A percentile compares a stretch with the other conserved stretches of the same genome.
These are phyloP conservation scores for Gryllus longicercus DNA, from an alignment of 2,888 invertebrate species.

Conservation along the genomic window DNA sequence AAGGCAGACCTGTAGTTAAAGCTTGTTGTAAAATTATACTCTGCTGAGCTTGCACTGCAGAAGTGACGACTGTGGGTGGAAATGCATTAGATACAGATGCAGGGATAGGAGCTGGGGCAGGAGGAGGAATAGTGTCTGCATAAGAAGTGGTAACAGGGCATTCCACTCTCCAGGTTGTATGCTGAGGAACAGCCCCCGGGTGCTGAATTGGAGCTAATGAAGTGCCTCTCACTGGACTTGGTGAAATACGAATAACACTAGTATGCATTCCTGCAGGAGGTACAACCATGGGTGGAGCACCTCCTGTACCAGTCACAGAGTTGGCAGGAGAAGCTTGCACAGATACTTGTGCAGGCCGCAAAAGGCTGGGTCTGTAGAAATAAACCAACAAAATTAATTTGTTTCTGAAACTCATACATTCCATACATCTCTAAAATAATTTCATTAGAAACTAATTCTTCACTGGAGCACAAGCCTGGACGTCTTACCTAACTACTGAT, in stretches of 20 bases:
- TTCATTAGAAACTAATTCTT: not conserved
- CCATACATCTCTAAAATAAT: not conserved
- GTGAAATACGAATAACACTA: constrained; percentile 81
- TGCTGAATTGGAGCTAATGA: constrained; percentile 23
- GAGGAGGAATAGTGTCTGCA: constrained; percentile 32
- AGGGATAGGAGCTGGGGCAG: constrained; percentile 26
- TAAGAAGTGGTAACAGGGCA: constrained; percentile 36
- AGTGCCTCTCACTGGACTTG: constrained; percentile 45
- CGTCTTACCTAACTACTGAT: constrained; percentile 47
- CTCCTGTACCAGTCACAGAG: constrained; percentile 33
- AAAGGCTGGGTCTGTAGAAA: constrained; percentile 63
- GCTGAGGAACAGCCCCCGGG: constrained; percentile 25
- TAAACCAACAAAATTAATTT: constrained; percentile 30
- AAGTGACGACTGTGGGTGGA: constrained; percentile 47
- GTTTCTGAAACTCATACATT: not conserved
- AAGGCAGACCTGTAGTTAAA: constrained; percentile 42
- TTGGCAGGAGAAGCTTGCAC: constrained; percentile 48
- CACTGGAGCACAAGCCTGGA: not conserved
- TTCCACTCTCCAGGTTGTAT: constrained; percentile 39
- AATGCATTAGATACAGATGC: constrained; percentile 43
- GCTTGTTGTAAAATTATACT: constrained; percentile 51
- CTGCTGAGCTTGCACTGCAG: constrained; percentile 39
- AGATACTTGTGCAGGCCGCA: constrained; percentile 57
- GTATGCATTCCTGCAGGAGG: constrained; percentile 57
- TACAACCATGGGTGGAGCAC: constrained; percentile 40